Evolutionary conservation across 2,888 invertebrate species (phyloP), one percentile per base, ranked within the genome.

Genomic region (Cyclophora albipunctata): DNA sequence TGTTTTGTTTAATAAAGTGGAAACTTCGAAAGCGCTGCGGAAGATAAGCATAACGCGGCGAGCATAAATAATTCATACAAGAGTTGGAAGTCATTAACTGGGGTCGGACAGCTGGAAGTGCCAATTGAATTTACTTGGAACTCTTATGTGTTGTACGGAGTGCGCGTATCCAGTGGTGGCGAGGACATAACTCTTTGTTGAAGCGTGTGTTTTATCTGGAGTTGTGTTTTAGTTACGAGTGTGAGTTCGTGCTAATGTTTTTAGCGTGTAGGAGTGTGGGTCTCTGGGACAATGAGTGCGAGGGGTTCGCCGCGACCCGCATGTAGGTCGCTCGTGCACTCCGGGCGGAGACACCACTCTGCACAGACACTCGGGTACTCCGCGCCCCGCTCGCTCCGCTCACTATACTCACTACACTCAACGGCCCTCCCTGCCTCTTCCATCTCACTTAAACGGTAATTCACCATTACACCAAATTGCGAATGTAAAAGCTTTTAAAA

Each of bases 1-100:
- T 75, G 78, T 78, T 79, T 80, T 75, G 80, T 78, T 81, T 75
- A 82, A 78, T 85, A 81, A 82, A 83, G 75, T 80, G 75, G 74
- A 82, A 81, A 81, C 73, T 78, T 71, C 63, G 63, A 67, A 65
- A 67, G 65, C 62, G 59, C 67, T 64, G 74, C 62, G 67, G 70
- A 67, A 78, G 78, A 79, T 81, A 81, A 78, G 72, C 70, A 69
- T 71, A 72, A 73, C 72, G 75, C 69, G 73, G 74, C 63, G 61
- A 73, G 76, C 75, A 81, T 84, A 78, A 82, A 84, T 84, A 82
- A 86, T 85, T 82, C 81, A 82, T 84, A 80, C 82, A 81, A 82
- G 76, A 78, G 73, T 75, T 69, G 68, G 68, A 69, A 71, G 71
- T 74, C 76, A 74, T 80, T 85, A 84, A 84, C 77, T 81, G 80